Evolutionary conservation across 2,113 vertebrate species (phyloP).

Genomic region (Mesocricetus auratus): DNA sequence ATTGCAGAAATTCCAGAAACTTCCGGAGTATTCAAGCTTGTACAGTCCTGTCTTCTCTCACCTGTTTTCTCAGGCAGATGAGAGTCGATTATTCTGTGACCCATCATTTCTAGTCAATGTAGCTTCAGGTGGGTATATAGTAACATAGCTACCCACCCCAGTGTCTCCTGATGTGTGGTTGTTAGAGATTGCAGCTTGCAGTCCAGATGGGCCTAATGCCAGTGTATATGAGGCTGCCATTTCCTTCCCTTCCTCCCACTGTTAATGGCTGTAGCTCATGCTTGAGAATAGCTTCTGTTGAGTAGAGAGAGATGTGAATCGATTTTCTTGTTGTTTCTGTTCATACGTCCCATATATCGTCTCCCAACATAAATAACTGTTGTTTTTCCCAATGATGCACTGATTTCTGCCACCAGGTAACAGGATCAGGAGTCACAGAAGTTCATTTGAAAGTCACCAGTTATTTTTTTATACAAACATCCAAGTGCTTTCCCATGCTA

Average conservation of each 20-base stretch:
- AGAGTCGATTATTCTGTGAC: not conserved
- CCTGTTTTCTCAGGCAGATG: not conserved
- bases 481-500: not conserved
- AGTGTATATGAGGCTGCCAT: accelerated
- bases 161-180: not conserved
- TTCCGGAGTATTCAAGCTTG: not conserved
- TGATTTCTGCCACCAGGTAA: not conserved
- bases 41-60: not conserved
- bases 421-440: not conserved
- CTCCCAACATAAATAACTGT: not conserved
- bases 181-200: not conserved
- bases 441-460: not conserved
- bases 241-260: not conserved
- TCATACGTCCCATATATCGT: not conserved
- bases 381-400: not conserved
- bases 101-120: not conserved
- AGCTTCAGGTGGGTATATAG: not conserved
- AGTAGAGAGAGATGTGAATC: too few species aligned
- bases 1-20: not conserved
- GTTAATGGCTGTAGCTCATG: not conserved
- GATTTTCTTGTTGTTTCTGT: conserved; percentile 43
- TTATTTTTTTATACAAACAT: not conserved
- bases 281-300: not conserved
- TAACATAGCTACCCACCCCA: too few species aligned
- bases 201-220: not conserved